Evolutionary conservation across 2,797 vertebrate genomes (phyloP), one percentile per base, ranked within the genome.

Genomic region (Echiichthys vipera): DNA sequence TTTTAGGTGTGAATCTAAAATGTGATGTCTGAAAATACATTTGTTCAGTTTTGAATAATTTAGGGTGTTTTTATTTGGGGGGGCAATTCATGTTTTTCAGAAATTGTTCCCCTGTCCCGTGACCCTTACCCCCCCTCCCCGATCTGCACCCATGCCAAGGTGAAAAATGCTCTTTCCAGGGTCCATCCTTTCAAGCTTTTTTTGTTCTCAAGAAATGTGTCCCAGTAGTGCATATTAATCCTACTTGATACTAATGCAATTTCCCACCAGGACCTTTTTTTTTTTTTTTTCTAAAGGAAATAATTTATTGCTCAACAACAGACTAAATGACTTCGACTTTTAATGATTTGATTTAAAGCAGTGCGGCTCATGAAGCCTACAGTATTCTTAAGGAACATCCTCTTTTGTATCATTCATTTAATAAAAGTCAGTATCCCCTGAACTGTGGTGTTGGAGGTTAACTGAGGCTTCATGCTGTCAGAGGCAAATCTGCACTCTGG

Each of bases 401-500:
- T 24, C 25, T 36, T 32, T 15, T n/a, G 20, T 5, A 24, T 10
- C 4, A 3, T 36, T 36, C 17, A 9, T 54, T 65, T 15, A 2
- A 24, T 40, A 0, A 5, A 29, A 24, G 17, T 46, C 24, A 18
- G 6, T 46, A 3, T 17, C 15, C 66, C 71, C 65, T 71, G 29
- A 75, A 51, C 49, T 9, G 54, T 36, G 18, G 63, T 27, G 65
- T 59, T 43, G 24, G 49, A 77, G 62, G 74, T 79, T 37, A 76
- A 72, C 57, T 39, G 65, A 42, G 51, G 77, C 49, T 58, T 65
- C 30, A 24, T 55, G 61, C 37, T 40, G 47, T 65, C 58, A 25
- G 54, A 61, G 45, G n/a, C 4, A 12, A n/a, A 40, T 24, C 40
- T 69, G 51, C 36, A 43, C 25, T 22, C 57, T n/a, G 17, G 5